Evolutionary conservation across 1,140 invertebrate genomes (phyloP).

Genomic region (Coenobita brevimanus): DNA sequence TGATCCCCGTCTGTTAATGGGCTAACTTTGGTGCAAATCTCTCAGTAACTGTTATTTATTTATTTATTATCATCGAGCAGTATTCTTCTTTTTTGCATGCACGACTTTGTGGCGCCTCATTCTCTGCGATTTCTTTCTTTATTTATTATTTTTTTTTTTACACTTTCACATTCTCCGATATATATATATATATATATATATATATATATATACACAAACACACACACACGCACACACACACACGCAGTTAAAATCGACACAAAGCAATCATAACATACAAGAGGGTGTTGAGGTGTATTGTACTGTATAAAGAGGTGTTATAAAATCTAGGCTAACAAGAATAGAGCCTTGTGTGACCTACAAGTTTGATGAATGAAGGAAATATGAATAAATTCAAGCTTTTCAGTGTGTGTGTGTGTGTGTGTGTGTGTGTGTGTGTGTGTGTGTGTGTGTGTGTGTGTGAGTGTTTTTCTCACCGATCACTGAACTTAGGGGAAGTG

Average conservation of each 20-base stretch:
- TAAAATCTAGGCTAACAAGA: too few species aligned
- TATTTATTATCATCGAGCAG: neutral
- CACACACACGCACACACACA: too few species aligned
- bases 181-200: neutral
- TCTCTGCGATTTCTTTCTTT: neutral
- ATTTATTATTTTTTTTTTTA: neutral
- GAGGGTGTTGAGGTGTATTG: too few species aligned
- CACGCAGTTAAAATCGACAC: too few species aligned
- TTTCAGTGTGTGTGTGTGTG: too few species aligned
- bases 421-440: conserved; percentile 20
- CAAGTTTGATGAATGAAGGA: too few species aligned
- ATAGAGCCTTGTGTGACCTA: too few species aligned
- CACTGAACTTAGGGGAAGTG: too few species aligned
- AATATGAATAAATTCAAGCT: too few species aligned
- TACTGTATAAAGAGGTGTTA: too few species aligned
- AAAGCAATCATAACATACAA: too few species aligned
- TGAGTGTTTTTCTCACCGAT: neutral
- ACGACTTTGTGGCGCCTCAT: neutral
- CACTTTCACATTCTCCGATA: neutral
- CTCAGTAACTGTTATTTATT: neutral
- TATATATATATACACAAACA: neutral
- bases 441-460: conserved; percentile 16
- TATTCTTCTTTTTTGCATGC: neutral
- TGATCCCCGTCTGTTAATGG: neutral
- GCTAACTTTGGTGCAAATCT: neutral